Base-by-base conservation (phyloP, 2,797 vertebrate genomes). In the Crocidura indochinensis region DNA sequence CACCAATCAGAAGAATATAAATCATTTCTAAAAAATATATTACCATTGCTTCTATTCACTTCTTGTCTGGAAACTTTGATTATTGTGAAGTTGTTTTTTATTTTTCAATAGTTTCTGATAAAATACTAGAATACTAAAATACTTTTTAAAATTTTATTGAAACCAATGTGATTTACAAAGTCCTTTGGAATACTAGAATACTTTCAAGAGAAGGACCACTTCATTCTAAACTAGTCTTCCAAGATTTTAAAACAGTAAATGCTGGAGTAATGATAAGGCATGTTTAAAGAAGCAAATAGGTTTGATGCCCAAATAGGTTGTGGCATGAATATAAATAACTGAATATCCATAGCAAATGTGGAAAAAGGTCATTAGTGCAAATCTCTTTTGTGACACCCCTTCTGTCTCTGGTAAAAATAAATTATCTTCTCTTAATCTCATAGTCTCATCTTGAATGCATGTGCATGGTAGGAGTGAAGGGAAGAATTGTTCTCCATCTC, bases 51-150 rank as follows among this genome's bases (percentile, higher is more conserved):
- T 91, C 88, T 60, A 38, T 10, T 77, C 19, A 38, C 12, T 73
- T 78, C 12, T 73, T 78, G 51, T 49, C 56, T 87, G 24, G 5
- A 68, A 78, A 68, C 31, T 81, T 56, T 75, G 12, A 46, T 67
- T 69, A 64, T 29, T 90, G 71, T 64, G 87, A 93, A 78, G 26
- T 72, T 74, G 26, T 72, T 74, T 93, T 94, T 80, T 77, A 60
- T 77, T 91, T 88, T 74, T 51, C 69, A 85, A 4, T 44, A 29
- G 72, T 88, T 87, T 92, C n/a, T 89, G 38, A 93, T 53, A 20
- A n/a, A 81, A 67, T 27, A 72, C 10, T 90, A 53, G 69, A 80
- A 79, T 85, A 74, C 8, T 71, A n/a, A n/a, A n/a, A n/a, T n/a
- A n/a, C n/a, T 38, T 38, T 38, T 38, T 2, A 38, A 38, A 38